phyloP scores from a whole-genome alignment of 2,888 invertebrate genomes.

The Agrotis segetum region DNA sequence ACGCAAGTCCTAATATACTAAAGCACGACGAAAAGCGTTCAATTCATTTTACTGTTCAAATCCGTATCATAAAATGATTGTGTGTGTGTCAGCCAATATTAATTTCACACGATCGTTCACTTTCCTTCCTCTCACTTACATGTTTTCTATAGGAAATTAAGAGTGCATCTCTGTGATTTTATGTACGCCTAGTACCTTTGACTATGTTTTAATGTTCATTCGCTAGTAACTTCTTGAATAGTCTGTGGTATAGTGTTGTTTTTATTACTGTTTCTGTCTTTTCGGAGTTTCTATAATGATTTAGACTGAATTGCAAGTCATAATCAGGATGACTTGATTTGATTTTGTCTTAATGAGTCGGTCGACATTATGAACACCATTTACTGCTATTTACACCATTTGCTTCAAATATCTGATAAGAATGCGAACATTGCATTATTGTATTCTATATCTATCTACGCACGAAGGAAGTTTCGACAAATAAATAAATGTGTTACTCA shows the following conservation, averaged over 20 bases:
- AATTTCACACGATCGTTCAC: slow-evolving; percentile 55
- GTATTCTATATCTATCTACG: slow-evolving; percentile 17
- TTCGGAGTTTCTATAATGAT: not conserved
- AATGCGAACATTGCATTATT: slow-evolving; percentile 14
- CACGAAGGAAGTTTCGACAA: slow-evolving; percentile 55
- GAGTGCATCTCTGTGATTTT: slow-evolving; percentile 18
- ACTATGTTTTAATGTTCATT: not conserved
- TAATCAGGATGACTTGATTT: not conserved
- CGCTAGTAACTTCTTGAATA: not conserved
- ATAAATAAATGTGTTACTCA: slow-evolving; percentile 45
- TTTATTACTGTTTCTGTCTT: slow-evolving; percentile 1
- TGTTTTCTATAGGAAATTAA: slow-evolving; percentile 45
- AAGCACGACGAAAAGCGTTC: slow-evolving; percentile 16
- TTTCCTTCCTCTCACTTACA: slow-evolving; percentile 50
- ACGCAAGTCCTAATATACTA: not conserved
- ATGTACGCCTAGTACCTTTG: slow-evolving; percentile 17
- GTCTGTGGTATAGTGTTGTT: not conserved
- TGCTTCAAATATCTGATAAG: slow-evolving; percentile 12
- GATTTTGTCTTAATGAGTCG: not conserved
- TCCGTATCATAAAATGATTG: slow-evolving; percentile 21
- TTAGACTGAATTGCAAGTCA: not conserved
- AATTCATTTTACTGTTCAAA: slow-evolving; percentile 36
- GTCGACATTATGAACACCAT: not conserved
- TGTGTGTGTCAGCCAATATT: slow-evolving; percentile 37
- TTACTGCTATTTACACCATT: too few species aligned